A percentile compares a stretch with the other conserved stretches of the same genome.
phyloP scores from a whole-genome alignment of 2,797 vertebrate genomes.

The Leuciscus waleckii region DNA sequence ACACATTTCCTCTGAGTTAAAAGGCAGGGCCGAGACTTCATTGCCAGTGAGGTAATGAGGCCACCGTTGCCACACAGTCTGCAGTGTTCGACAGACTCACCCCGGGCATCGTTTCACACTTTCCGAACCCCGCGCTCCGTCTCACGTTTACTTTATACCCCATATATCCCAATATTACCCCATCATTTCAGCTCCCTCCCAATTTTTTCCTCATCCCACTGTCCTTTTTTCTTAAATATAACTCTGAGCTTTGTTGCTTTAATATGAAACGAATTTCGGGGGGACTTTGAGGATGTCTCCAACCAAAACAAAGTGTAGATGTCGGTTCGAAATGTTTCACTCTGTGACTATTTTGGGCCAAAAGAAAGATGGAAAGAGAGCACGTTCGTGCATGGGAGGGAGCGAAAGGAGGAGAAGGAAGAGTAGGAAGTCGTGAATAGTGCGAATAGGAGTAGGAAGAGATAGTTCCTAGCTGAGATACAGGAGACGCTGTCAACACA shows the following conservation, averaged over 20 bases:
- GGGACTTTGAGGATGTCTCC: constrained; percentile 36
- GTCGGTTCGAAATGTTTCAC: constrained; percentile 22
- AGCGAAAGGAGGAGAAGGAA: constrained; percentile 55
- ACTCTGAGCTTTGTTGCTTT: constrained; percentile 42
- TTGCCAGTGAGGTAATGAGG: constrained; percentile 47
- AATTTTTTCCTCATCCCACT: constrained; percentile 19
- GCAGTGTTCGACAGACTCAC: constrained; percentile 45
- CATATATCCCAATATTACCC: constrained; percentile 32
- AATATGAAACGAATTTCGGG: constrained; percentile 48
- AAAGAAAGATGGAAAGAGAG: constrained; percentile 25
- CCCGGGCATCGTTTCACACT: constrained; percentile 51
- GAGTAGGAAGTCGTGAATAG: constrained; percentile 64
- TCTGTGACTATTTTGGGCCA: constrained; percentile 20
- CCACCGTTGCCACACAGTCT: constrained; percentile 52
- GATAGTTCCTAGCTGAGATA: constrained; percentile 74
- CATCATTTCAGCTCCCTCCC: constrained; percentile 22
- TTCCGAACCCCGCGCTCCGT: constrained; percentile 37
- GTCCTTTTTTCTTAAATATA: constrained; percentile 18
- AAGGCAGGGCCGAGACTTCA: constrained; percentile 32
- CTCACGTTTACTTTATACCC: constrained; percentile 36
- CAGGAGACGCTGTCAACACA: constrained; percentile 69
- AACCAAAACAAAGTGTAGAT: constrained; percentile 46
- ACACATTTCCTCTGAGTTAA: constrained; percentile 54
- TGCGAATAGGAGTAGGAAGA: constrained; percentile 76
- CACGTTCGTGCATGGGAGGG: constrained; percentile 27